Evolutionary conservation across 2,888 invertebrate genomes (phyloP).

Genomic region (Acanthosepion pharaonis): DNA sequence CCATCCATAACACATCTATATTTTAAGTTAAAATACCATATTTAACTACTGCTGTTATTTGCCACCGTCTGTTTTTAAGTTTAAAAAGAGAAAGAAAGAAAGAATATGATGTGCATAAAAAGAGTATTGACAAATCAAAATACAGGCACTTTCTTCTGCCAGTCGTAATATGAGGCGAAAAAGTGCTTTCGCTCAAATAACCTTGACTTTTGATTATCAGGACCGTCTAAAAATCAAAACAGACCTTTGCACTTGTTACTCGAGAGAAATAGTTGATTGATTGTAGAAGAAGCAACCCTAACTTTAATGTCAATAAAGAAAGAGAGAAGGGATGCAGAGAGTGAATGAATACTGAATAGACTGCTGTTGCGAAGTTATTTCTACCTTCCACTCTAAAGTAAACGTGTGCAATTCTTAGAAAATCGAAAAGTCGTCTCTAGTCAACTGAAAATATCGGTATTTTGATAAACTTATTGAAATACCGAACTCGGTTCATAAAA

Average conservation of each 20-base stretch:
- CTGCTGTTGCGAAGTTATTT: not conserved
- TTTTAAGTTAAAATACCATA: too few relatives aligned
- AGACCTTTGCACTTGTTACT: slow-evolving; percentile 18
- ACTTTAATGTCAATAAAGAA: not conserved
- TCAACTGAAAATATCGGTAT: not conserved
- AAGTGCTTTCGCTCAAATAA: not conserved
- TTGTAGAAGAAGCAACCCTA: not conserved
- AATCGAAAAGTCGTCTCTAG: slow-evolving; percentile 17
- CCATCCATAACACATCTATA: too few relatives aligned
- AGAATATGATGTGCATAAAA: not conserved
- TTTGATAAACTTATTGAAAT: slow-evolving; percentile 4
- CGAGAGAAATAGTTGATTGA: not conserved
- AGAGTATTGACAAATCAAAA: not conserved
- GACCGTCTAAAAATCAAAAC: not conserved
- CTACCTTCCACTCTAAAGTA: not conserved
- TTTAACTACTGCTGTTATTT: too few relatives aligned
- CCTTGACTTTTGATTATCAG: not conserved
- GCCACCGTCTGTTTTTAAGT: too few relatives aligned
- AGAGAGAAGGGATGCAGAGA: not conserved
- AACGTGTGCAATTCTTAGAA: not conserved
- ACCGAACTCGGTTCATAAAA: not conserved
- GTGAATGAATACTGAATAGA: not conserved
- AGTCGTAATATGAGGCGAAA: not conserved
- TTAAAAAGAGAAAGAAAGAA: not conserved
- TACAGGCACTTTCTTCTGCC: not conserved